phyloP scores from a whole-genome alignment of 2,888 invertebrate species.

The Cephus rjabovi region DNA sequence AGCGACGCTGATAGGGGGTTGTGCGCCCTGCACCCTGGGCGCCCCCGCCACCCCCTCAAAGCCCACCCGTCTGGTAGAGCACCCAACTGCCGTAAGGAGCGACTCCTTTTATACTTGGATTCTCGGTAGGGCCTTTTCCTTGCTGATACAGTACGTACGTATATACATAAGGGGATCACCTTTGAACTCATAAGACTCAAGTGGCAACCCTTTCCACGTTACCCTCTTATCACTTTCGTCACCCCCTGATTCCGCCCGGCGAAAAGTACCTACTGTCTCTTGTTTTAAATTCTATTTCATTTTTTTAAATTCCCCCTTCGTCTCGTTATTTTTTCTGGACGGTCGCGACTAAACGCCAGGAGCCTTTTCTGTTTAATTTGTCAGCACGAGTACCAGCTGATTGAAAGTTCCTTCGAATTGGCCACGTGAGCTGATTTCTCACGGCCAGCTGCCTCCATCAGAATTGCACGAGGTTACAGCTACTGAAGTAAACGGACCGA shows the following conservation, averaged over 20 bases:
- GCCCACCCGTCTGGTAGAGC: conserved; percentile 7
- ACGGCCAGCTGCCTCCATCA: neutral
- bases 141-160: neutral
- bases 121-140: neutral
- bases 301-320: neutral
- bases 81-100: neutral
- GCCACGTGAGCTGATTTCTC: neutral
- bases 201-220: neutral
- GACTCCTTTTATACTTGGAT: neutral
- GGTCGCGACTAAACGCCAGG: neutral
- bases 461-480: neutral
- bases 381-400: neutral
- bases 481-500: neutral
- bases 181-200: neutral
- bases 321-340: neutral
- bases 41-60: neutral
- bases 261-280: conserved; percentile 11
- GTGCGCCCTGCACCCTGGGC: neutral
- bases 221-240: neutral
- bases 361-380: neutral
- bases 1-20: conserved; percentile 40
- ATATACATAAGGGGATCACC: neutral
- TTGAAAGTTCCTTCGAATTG: neutral
- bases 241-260: neutral
- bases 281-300: conserved; percentile 15